Evolutionary conservation across 1,140 invertebrate genomes (phyloP).

Genomic region (Diachasma alloeum): DNA sequence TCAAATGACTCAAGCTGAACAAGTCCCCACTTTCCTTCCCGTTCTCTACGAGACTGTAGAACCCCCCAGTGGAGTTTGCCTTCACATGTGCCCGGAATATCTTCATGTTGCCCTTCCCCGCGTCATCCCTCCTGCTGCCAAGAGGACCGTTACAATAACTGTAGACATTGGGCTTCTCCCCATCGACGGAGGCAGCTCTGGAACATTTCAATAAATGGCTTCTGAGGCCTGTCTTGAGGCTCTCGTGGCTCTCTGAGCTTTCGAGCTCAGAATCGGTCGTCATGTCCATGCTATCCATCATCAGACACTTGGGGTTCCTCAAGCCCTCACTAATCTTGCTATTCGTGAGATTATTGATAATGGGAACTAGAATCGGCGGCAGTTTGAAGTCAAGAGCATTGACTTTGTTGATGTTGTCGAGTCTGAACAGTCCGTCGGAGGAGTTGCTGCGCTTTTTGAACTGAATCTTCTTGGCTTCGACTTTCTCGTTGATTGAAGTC

Average conservation of each 20-base stretch:
- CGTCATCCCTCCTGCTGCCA: slow-evolving; percentile 11
- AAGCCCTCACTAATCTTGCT: slow-evolving; percentile 64
- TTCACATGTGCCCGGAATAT: slow-evolving; percentile 1
- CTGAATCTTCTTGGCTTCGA: slow-evolving; percentile 51
- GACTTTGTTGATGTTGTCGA: slow-evolving; percentile 40
- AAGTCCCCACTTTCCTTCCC: slow-evolving; percentile 8
- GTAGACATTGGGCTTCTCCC: neutral
- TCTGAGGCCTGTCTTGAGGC: slow-evolving; percentile 46
- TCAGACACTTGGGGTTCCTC: slow-evolving; percentile 41
- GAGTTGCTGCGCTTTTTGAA: slow-evolving; percentile 53
- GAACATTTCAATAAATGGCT: slow-evolving; percentile 34
- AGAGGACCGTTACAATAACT: neutral
- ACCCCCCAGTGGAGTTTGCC: neutral
- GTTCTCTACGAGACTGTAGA: slow-evolving; percentile 15
- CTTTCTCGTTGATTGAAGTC: slow-evolving; percentile 55
- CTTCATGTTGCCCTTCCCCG: slow-evolving; percentile 26
- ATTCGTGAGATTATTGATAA: slow-evolving; percentile 62
- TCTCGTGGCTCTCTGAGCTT: slow-evolving; percentile 50
- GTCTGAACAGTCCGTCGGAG: slow-evolving; percentile 45
- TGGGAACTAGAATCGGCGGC: slow-evolving; percentile 76
- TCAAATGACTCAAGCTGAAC: slow-evolving; percentile 48
- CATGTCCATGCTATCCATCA: slow-evolving; percentile 25
- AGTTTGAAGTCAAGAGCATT: slow-evolving; percentile 64
- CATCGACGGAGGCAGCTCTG: neutral
- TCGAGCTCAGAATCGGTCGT: slow-evolving; percentile 49